phyloP scores from a whole-genome alignment of 2,113 vertebrate genomes.

The Leptosomus discolor region DNA sequence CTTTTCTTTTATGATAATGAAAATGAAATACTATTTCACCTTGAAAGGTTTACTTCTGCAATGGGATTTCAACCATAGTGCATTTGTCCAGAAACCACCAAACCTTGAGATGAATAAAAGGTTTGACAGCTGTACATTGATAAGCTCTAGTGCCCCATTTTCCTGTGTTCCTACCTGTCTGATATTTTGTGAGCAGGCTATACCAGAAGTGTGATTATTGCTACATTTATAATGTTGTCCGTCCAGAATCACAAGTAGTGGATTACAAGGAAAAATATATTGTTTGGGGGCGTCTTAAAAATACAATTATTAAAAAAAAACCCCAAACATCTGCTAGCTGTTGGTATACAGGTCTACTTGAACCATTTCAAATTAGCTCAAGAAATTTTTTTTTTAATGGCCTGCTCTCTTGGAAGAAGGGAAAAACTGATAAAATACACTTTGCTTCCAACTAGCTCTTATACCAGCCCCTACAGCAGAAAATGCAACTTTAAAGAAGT shows the following conservation, averaged over 20 bases:
- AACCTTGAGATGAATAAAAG: slow-evolving; percentile 41
- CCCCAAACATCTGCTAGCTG: background rate
- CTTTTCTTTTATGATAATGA: slow-evolving; percentile 14
- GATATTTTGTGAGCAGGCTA: background rate
- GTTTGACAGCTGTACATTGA: background rate
- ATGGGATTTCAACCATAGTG: background rate
- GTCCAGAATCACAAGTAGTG: background rate
- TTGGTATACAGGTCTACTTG: background rate
- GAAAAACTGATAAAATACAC: background rate
- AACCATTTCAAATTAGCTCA: slow-evolving; percentile 17
- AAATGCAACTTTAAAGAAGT: background rate
- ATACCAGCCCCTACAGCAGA: background rate
- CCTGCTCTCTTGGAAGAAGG: background rate
- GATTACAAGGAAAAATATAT: background rate
- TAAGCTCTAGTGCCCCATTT: slow-evolving; percentile 16
- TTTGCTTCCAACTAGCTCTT: background rate
- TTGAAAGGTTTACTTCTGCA: slow-evolving; percentile 37
- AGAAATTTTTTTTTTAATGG: background rate
- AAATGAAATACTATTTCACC: slow-evolving; percentile 43
- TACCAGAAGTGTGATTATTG: background rate
- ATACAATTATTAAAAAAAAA: background rate
- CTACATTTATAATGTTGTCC: background rate
- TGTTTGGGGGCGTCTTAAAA: background rate
- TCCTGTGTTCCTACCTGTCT: background rate
- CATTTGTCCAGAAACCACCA: slow-evolving; percentile 23